Evolutionary conservation across 2,113 vertebrate genomes (phyloP).

Genomic region (Pterocles gutturalis): DNA sequence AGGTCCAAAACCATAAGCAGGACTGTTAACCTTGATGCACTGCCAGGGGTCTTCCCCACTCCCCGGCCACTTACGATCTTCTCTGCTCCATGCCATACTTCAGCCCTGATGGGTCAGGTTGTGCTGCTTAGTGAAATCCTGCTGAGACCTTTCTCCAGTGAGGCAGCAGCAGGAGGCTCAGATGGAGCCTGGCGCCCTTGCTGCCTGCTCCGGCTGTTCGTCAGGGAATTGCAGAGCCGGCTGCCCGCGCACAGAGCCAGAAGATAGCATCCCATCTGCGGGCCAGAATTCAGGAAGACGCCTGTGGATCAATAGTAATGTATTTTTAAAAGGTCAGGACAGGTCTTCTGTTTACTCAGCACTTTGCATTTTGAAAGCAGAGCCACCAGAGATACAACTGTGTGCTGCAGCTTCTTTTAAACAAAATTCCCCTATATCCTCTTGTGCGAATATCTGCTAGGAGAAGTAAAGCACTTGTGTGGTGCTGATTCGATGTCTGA

Average conservation of each 20-base stretch:
- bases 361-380: background rate
- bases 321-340: background rate
- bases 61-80: background rate
- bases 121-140: rapidly evolving
- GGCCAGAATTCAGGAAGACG: background rate
- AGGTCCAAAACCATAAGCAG: background rate
- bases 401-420: background rate
- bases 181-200: background rate
- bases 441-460: background rate
- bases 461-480: background rate
- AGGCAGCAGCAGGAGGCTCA: background rate
- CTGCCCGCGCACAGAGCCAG: rapidly evolving
- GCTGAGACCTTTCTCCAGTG: background rate
- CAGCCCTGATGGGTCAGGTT: background rate
- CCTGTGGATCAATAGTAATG: background rate
- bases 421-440: background rate
- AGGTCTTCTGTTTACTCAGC: background rate
- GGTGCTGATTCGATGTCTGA: background rate
- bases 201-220: background rate
- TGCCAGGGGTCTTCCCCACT: background rate
- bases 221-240: background rate
- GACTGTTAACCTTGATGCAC: background rate
- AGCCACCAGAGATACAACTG: background rate
- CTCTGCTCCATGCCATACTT: background rate
- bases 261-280: background rate